Evolutionary conservation across 2,797 vertebrate genomes (phyloP).

Genomic region (Siniperca undulata): DNA sequence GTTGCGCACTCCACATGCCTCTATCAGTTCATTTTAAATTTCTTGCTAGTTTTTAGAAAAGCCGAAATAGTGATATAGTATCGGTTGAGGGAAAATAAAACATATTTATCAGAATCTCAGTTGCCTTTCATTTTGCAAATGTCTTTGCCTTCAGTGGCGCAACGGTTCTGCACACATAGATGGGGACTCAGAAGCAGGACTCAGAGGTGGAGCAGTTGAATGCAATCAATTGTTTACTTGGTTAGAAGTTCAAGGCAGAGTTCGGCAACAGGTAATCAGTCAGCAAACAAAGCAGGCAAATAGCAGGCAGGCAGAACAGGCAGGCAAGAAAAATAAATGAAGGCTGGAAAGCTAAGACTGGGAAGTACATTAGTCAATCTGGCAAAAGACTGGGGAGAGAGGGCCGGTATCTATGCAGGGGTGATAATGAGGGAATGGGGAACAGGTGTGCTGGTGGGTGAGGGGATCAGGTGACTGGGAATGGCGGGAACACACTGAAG

Average conservation of each 20-base stretch:
- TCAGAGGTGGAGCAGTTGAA: constrained; percentile 21
- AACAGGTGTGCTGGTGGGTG: neutral
- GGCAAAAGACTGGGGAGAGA: neutral
- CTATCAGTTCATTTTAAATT: neutral
- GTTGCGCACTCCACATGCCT: neutral
- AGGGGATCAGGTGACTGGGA: neutral
- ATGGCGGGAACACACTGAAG: neutral
- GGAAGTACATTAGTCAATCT: neutral
- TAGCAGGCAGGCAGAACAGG: constrained; percentile 13
- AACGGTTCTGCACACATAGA: constrained; percentile 1
- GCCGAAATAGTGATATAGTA: neutral
- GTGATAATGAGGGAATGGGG: neutral
- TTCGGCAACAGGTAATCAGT: constrained; percentile 27
- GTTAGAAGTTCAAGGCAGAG: constrained; percentile 36
- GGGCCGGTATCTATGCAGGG: neutral
- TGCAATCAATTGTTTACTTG: constrained; percentile 14
- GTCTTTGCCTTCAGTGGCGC: neutral
- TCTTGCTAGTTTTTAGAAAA: neutral
- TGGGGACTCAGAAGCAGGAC: constrained; percentile 8
- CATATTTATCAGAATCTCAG: neutral
- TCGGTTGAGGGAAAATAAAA: neutral
- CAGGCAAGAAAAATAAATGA: neutral
- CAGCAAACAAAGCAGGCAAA: constrained; percentile 21
- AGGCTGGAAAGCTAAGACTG: neutral
- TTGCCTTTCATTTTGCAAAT: constrained; percentile 13